Base-by-base conservation (phyloP, 2,797 vertebrate genomes). In the Cuniculus paca region DNA sequence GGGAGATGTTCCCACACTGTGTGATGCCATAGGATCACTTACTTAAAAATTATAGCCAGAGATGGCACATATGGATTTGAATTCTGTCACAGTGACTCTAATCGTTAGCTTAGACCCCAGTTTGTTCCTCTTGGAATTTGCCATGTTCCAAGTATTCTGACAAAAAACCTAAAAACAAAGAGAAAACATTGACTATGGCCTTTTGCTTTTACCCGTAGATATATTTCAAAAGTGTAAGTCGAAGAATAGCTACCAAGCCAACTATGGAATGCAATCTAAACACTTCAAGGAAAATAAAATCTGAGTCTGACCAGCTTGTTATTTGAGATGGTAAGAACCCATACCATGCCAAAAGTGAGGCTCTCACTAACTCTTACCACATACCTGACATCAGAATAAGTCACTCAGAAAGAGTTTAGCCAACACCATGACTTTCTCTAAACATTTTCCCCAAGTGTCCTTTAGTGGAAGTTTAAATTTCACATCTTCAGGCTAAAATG, bases 381-480 rank as follows among this genome's bases (percentile, higher is more conserved):
- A 95, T 94, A 97, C 94, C 97, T 98, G 97, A 95, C 95, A 96
- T 94, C 88, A 92, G 93, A 96, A 75, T 91, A 95, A 97, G 94
- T 96, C 95, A 90, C 94, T 93, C 86, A 95, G 95, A 95, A 95
- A 78, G 61, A 83, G 91, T 81, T 63, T 61, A 93, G 93, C 96
- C 97, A 96, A 75, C 75, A 87, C 82, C 82, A 91, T 84, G 85
- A 92, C 93, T 97, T 97, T 97, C 79, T 96, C 92, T 96, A 97
- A 98, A 98, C 96, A 97, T 96, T 95, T 83, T 68, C 75, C 82
- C 92, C 88, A 93, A 96, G 82, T 39, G 0, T 95, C 89, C 92
- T 95, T 98, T 77, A 91, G 93, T 97, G 87, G 91, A 97, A 97
- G 97, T 97, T 98, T 98, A 96, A 97, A 95, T 98, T 97, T 98